phyloP scores from a whole-genome alignment of 2,797 vertebrate genomes.

The Manis crassicaudata region DNA sequence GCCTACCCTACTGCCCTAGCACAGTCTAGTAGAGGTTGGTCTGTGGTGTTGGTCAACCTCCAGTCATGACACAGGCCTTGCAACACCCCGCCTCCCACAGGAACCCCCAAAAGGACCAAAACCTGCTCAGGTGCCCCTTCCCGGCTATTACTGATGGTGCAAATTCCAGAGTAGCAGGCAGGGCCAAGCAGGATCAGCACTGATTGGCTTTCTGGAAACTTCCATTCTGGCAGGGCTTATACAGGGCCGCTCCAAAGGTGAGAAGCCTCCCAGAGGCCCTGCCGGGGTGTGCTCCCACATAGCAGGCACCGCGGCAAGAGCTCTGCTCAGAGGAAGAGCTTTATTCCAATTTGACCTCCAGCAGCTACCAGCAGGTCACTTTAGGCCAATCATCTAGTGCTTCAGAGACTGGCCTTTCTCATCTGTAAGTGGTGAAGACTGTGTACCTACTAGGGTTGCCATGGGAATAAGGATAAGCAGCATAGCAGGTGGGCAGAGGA shows the following conservation, averaged over 20 bases:
- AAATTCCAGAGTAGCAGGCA: not conserved
- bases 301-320: not conserved
- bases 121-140: not conserved
- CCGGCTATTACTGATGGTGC: not conserved
- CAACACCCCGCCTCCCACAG: not conserved
- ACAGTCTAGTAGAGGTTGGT: not conserved
- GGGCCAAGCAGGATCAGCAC: not conserved
- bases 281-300: fast-evolving
- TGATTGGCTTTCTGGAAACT: not conserved
- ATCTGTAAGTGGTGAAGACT: not conserved
- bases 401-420: not conserved
- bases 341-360: not conserved
- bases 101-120: not conserved
- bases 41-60: not conserved
- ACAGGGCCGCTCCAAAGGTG: not conserved
- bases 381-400: not conserved
- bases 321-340: not conserved
- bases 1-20: not conserved
- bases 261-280: not conserved
- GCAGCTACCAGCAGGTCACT: not conserved
- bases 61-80: not conserved
- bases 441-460: not conserved
- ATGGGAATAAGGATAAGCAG: not conserved
- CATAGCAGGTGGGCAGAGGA: not conserved
- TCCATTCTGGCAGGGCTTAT: not conserved